A percentile compares a stretch with the other conserved stretches of the same genome.
These are phyloP conservation scores for Diloba caeruleocephala DNA, from an alignment of 2,888 invertebrate genomes.

Conservation along the genomic window DNA sequence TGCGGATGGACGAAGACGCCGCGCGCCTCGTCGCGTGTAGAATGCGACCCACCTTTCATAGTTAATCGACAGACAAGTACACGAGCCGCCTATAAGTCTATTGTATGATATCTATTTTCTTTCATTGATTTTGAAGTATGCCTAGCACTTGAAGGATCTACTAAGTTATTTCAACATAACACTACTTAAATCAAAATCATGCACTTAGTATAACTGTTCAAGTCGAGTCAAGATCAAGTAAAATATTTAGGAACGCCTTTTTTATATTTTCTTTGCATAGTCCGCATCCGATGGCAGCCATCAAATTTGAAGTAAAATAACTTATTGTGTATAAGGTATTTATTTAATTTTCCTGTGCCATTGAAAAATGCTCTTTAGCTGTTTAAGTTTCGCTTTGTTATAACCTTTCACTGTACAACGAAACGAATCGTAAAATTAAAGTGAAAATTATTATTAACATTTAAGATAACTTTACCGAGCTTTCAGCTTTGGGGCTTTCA, in stretches of 20 bases:
- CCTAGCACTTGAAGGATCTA: too few relatives aligned
- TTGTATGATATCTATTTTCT: background rate
- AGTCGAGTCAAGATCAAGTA: too few relatives aligned
- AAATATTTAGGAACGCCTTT: slow-evolving; percentile 18
- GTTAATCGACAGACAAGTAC: slow-evolving; percentile 57
- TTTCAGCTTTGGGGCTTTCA: too few relatives aligned
- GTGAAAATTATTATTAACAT: too few relatives aligned
- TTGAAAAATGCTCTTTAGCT: slow-evolving; percentile 9
- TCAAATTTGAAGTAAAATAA: slow-evolving; percentile 13
- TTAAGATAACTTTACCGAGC: too few relatives aligned
- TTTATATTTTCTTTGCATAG: slow-evolving; percentile 34
- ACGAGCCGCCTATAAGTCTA: slow-evolving; percentile 27
- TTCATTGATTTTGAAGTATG: background rate
- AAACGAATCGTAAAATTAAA: too few relatives aligned
- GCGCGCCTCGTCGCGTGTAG: slow-evolving; percentile 52
- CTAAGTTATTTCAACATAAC: too few relatives aligned
- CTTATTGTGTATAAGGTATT: slow-evolving; percentile 38
- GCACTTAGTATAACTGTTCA: too few relatives aligned
- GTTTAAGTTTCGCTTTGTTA: slow-evolving; percentile 21
- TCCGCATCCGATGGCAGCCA: slow-evolving; percentile 32
- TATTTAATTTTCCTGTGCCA: slow-evolving; percentile 36
- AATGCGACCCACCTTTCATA: slow-evolving; percentile 54
- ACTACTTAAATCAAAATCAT: too few relatives aligned
- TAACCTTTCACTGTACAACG: too few relatives aligned
- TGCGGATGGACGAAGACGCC: slow-evolving; percentile 50